Evolutionary conservation across 2,113 vertebrate genomes (phyloP), one percentile per base, ranked within the genome.

Genomic region (Gambusia affinis): DNA sequence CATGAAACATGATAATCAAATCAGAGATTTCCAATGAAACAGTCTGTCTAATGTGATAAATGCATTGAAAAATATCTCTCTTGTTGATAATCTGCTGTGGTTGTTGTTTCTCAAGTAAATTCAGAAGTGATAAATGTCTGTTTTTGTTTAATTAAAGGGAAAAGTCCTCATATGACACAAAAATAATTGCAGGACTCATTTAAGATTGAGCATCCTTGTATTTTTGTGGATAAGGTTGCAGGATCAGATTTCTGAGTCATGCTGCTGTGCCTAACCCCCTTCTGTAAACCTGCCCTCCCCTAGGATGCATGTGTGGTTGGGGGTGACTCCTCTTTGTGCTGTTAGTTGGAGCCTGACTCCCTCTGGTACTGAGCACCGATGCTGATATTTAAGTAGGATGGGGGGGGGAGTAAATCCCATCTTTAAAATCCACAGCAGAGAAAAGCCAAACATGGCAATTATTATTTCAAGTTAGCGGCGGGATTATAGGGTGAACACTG

Each of bases 301-400:
- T 64, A 79, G 79, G 88, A 42, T 67, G 84, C 29, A 64, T 65
- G n/a, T 8, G 35, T 60, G 65, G 39, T 35, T 19, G 66, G 11
- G 42, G 73, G 64, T 2, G 28, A 62, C 65, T 82, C 72, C 82
- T 73, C 79, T 90, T 91, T 93, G 90, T 92, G 85, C 79, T 78
- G 71, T 63, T 37, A 80, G 31, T 64, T 71, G 82, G 87, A 87
- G 85, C 85, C 66, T 83, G 81, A 67, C 84, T 90, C 90, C 87
- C 87, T 92, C 87, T 92, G 90, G 90, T 75, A 91, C 89, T 79
- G 62, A 85, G 81, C 80, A 84, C 80, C 64, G 1, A 70, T 28
- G 60, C 65, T 63, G 71, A 88, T 79, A 79, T 81, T 19, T 8
- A 60, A 67, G 72, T 79, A 75, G 60, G 57, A 42, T 14, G 17